Evolutionary conservation across 2,113 vertebrate species (phyloP), one percentile per base, ranked within the genome.

Genomic region (Pterocles orientalis): DNA sequence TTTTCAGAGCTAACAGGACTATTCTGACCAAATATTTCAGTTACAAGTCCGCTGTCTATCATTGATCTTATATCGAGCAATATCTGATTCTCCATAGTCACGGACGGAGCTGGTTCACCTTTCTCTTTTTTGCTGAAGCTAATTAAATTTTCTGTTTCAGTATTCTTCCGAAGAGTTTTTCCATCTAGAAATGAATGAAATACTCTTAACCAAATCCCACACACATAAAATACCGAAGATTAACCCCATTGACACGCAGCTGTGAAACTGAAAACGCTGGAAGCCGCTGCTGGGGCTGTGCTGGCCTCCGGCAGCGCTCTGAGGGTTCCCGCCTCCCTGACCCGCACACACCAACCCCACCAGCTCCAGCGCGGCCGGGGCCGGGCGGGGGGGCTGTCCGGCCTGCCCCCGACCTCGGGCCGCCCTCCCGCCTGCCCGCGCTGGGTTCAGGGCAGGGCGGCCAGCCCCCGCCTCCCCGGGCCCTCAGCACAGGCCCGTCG

Each of bases 21-120:
- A 57, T 90, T 86, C 3, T 84, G 60, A 41, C 61, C 29, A 69
- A 96, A 91, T 8, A 96, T 78, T 82, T 96, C 95, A 5, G 81
- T 70, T 69, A 70, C 82, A 65, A 96, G 50, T 48, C 88, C 96
- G 20, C 90, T 81, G 7, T 96, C 96, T 3, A 82, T 82, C 43
- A 69, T 28, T 28, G 94, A 41, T 88, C 91, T 54, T 43, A 54
- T 50, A 72, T 68, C 51, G 12, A 96, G 61, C 56, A 92, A 50
- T 10, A 92, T 61, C 66, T 62, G 56, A 36, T 94, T 94, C 10
- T 96, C 95, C 93, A 92, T 88, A 80, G 54, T 45, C 33, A 28
- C 34, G 5, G 33, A 12, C 31, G 61, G 61, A 54, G 36, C 19
- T 16, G 47, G 34, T 23, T 82, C 16, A 4, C 80, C 28, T 34